phyloP scores from a whole-genome alignment of 1,140 invertebrate genomes.

The Myzus persicae region DNA sequence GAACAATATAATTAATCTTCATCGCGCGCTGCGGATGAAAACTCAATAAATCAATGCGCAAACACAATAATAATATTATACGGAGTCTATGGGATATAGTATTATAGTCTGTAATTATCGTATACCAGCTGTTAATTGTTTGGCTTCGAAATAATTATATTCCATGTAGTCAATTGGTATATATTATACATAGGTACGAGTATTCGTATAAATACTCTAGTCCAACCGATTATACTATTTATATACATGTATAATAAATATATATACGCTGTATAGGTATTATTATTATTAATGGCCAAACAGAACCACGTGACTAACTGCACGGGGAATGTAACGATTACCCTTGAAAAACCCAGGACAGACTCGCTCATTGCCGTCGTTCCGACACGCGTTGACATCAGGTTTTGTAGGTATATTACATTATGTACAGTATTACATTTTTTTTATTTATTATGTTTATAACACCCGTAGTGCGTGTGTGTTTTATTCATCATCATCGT shows the following conservation, averaged over 20 bases:
- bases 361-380: conserved; percentile 27
- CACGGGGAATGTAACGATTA: conserved; percentile 35
- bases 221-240: background rate
- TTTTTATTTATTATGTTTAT: conserved; percentile 12
- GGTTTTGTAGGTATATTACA: background rate
- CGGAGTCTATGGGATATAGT: background rate
- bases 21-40: background rate
- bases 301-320: conserved; percentile 30
- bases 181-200: too few relatives aligned
- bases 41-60: background rate
- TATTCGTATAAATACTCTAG: background rate
- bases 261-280: background rate
- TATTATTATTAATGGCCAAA: conserved; percentile 13
- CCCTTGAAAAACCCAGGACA: conserved; percentile 50
- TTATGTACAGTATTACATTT: background rate
- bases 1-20: conserved; percentile 24
- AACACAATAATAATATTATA: too few relatives aligned
- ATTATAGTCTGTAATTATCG: background rate
- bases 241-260: background rate
- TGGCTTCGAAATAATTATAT: background rate
- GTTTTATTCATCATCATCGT: background rate
- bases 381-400: conserved; percentile 12
- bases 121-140: background rate
- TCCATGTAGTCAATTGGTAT: background rate
- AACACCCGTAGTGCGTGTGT: background rate